Conservation (phyloP, 1,140 invertebrate species). For the Temnothorax curvispinosus region DNA sequence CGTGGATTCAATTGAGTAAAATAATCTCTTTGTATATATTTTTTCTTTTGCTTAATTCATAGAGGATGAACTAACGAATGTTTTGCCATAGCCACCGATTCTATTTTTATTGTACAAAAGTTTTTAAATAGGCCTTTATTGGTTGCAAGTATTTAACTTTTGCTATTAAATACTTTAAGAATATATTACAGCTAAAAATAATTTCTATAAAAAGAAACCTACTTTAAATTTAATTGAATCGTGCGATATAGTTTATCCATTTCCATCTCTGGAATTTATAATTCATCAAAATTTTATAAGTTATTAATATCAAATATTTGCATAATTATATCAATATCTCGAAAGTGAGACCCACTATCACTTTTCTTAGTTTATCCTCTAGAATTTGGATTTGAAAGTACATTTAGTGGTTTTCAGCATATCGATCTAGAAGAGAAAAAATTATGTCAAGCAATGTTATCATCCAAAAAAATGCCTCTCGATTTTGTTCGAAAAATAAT, state of each 20-base stretch:
- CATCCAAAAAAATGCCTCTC: background rate
- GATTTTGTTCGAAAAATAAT: background rate
- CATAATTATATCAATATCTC: background rate
- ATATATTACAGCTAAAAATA: background rate
- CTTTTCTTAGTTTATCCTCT: slow-evolving; percentile 10
- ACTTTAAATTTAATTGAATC: background rate
- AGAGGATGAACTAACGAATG: background rate
- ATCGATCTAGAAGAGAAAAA: background rate
- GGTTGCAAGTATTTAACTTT: background rate
- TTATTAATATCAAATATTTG: background rate
- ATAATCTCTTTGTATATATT: background rate
- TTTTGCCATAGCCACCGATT: background rate
- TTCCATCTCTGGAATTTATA: background rate
- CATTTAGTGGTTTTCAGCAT: background rate
- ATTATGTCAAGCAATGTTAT: background rate
- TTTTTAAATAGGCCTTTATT: slow-evolving; percentile 1
- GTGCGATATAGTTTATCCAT: background rate
- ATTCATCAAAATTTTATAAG: background rate
- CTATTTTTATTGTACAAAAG: background rate
- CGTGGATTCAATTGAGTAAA: background rate
- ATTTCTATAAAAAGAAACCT: background rate
- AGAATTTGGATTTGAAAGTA: background rate
- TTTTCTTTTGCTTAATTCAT: background rate
- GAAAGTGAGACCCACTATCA: background rate
- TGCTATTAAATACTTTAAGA: background rate